A percentile compares a stretch with the other conserved stretches of the same genome.
Evolutionary conservation across 2,113 vertebrate species (phyloP).

Genomic region (Terrapene triunguis): DNA sequence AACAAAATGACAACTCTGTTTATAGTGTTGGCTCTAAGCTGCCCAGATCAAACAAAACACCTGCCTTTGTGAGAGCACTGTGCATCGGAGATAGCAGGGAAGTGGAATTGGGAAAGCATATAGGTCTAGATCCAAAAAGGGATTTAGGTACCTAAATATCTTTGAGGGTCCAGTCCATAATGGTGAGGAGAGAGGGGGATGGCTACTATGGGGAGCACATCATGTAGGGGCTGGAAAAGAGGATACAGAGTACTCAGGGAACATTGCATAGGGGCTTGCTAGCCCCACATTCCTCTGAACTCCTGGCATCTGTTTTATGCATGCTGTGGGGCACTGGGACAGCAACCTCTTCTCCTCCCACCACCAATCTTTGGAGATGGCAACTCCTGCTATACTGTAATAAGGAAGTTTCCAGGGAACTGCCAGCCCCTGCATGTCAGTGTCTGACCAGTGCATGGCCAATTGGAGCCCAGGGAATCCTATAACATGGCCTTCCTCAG

Average conservation of each 20-base stretch:
- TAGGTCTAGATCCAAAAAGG: not conserved
- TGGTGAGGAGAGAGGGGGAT: not conserved
- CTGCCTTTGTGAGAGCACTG: not conserved
- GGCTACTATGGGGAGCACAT: not conserved
- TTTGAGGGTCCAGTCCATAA: not conserved
- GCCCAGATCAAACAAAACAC: not conserved
- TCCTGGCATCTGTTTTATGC: not conserved
- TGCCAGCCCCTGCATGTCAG: not conserved
- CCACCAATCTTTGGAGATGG: not conserved
- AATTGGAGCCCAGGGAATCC: not conserved
- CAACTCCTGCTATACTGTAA: not conserved
- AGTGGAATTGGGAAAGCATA: not conserved
- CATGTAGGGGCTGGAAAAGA: not conserved
- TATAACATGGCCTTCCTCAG: not conserved
- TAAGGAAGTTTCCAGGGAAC: not conserved
- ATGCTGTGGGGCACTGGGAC: not conserved
- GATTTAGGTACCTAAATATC: too few species aligned
- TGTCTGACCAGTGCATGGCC: not conserved
- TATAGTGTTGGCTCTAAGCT: not conserved
- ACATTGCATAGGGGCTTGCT: not conserved
- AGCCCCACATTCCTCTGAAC: not conserved
- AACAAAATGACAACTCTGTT: not conserved
- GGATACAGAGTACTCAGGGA: not conserved
- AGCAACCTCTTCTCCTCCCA: not conserved
- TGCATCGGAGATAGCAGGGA: not conserved